Conservation (phyloP, 2,113 vertebrate species). For the Ctenodactylus gundi region DNA sequence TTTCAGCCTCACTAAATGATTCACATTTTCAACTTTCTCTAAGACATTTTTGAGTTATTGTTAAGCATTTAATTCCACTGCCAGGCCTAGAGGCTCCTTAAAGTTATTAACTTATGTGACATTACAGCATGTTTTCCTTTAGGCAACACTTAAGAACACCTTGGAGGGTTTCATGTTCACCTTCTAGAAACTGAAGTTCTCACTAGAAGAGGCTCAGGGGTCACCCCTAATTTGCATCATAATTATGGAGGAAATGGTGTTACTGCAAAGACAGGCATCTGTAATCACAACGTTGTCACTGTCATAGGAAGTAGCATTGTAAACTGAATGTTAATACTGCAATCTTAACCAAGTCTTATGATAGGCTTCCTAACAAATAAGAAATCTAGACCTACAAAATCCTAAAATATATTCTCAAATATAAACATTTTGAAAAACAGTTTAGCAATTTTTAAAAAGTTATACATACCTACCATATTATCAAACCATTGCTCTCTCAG, state of each 20-base stretch:
- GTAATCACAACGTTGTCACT: constrained; percentile 68
- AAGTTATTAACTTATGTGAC: constrained; percentile 86
- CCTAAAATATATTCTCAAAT: background rate
- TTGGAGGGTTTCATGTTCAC: constrained; percentile 80
- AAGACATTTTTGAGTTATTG: constrained; percentile 86
- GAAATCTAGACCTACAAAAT: background rate
- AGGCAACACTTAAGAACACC: constrained; percentile 80
- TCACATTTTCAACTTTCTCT: constrained; percentile 85
- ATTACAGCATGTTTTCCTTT: constrained; percentile 81
- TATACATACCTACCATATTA: background rate
- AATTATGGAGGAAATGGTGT: constrained; percentile 72
- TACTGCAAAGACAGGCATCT: constrained; percentile 77
- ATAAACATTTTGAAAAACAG: background rate
- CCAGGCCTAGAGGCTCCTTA: constrained; percentile 83
- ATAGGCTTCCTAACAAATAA: constrained; percentile 14
- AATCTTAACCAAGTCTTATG: constrained; percentile 8
- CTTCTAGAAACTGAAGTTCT: constrained; percentile 78
- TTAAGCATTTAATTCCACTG: constrained; percentile 87
- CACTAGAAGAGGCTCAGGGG: constrained; percentile 79
- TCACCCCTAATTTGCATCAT: constrained; percentile 76
- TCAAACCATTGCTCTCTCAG: background rate
- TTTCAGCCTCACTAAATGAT: constrained; percentile 84
- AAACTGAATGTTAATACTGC: background rate
- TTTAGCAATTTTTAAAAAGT: background rate
- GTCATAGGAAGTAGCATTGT: constrained; percentile 24